Conservation (phyloP, 1,140 invertebrate genomes). For the Drosophila kanapiae region DNA sequence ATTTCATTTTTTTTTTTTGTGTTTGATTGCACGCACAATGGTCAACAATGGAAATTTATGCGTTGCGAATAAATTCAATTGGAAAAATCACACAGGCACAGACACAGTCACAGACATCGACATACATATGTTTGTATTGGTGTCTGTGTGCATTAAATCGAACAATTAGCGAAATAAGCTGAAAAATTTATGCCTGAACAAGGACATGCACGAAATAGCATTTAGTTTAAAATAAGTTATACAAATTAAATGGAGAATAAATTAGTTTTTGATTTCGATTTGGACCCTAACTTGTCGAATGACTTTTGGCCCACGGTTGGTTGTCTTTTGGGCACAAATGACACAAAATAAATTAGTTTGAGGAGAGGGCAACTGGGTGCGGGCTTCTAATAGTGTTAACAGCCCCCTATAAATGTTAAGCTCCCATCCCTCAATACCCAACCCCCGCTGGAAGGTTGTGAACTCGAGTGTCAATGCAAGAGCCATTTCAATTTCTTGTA, state of each 20-base stretch:
- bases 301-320: constrained; percentile 23
- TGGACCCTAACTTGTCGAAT: neutral
- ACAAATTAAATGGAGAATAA: constrained; percentile 23
- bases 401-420: constrained; percentile 46
- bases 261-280: constrained; percentile 8
- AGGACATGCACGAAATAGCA: constrained; percentile 1
- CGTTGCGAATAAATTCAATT: constrained; percentile 20
- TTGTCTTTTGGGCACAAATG: constrained; percentile 11
- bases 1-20: constrained; percentile 25
- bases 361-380: neutral
- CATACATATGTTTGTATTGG: neutral
- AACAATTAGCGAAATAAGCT: constrained; percentile 37
- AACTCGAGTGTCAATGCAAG: constrained; percentile 9
- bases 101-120: too few relatives aligned
- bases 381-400: constrained; percentile 34
- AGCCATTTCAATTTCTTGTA: constrained; percentile 57
- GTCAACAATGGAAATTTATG: constrained; percentile 41
- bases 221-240: constrained; percentile 11
- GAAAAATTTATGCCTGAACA: constrained; percentile 27
- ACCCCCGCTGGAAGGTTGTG: neutral
- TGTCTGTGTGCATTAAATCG: constrained; percentile 9
- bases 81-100: constrained; percentile 25
- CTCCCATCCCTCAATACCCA: neutral
- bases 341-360: constrained; percentile 16
- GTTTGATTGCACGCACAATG: constrained; percentile 40